Percentiles rank a stretch among this genome's conserved stretches.
These are phyloP conservation scores for Hystrix cristata DNA, from an alignment of 2,113 vertebrate genomes.

Conservation along the genomic window DNA sequence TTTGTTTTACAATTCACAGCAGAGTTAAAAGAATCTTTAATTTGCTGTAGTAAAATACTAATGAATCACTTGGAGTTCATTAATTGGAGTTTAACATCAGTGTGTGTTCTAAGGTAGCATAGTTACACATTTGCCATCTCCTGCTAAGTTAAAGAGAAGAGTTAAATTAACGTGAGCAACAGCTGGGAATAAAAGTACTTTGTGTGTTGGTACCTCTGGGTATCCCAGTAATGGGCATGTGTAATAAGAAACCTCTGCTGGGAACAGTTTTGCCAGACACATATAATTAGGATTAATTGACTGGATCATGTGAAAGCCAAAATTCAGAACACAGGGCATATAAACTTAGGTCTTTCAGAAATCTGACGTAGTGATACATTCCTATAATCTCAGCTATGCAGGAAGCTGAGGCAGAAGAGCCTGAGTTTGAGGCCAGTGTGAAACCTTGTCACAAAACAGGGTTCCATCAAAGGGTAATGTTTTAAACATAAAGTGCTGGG, in stretches of 20 bases:
- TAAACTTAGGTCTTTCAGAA: conserved; percentile 14
- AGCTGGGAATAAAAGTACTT: conserved; percentile 72
- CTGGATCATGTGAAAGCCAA: conserved; percentile 59
- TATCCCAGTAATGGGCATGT: conserved; percentile 65
- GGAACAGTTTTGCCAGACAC: conserved; percentile 65
- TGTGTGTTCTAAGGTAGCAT: conserved; percentile 13
- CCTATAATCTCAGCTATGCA: neutral
- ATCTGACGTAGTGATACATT: neutral
- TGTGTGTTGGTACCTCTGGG: conserved; percentile 70
- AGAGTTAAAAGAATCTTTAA: conserved; percentile 61
- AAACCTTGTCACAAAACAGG: neutral
- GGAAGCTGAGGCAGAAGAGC: neutral
- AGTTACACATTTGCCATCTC: conserved; percentile 49
- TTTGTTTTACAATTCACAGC: conserved; percentile 48
- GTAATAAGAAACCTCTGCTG: conserved; percentile 79
- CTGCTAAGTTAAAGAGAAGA: conserved; percentile 46
- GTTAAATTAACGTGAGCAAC: conserved; percentile 76
- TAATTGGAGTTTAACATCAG: conserved; percentile 57
- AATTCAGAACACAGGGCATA: neutral
- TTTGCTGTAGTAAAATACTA: conserved; percentile 62
- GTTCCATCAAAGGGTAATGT: neutral
- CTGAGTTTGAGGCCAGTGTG: neutral
- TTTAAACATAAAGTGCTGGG: conserved; percentile 43
- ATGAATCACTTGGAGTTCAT: conserved; percentile 39
- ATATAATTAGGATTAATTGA: conserved; percentile 80